Evolutionary conservation across 2,113 vertebrate species (phyloP), one percentile per base, ranked within the genome.

Genomic region (Anoplopoma fimbria): DNA sequence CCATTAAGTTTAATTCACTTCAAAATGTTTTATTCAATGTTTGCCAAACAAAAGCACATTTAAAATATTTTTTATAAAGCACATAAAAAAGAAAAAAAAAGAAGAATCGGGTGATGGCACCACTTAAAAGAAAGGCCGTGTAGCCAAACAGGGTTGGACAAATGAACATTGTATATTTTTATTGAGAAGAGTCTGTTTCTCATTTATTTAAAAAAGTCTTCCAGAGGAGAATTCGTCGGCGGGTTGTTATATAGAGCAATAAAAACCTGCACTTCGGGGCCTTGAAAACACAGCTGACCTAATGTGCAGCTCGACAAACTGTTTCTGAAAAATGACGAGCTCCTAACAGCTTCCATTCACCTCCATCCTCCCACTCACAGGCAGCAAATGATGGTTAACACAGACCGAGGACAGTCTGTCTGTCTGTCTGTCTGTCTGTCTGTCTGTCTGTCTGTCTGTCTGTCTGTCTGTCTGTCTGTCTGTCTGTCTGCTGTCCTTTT

Each of bases 331-430:
- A n/a, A 79, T 36, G 47, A 57, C 31, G 33, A 73, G 23, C 75
- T 29, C 4, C 34, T 47, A 64, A 81, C 51, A 57, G 29, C 49
- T 33, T 45, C 82, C 69, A 63, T 80, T 88, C 40, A 75, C 40
- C 49, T 55, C 17, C 2, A 38, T 75, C 34, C 23, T 65, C 33
- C 49, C 45, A 68, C 83, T 75, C 73, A 87, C 62, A 73, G 61
- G 69, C 53, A 51, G 74, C 29, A 4, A 71, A 63, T 31, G 10
- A 63, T 33, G 51, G 33, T 77, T 80, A 57, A 53, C 83, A 81
- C 77, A 77, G 63, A 57, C 69, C 73, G 68, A 69, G 79, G 77
- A 80, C 74, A 25, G 45, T 14, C 40, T 2, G 21, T 38, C 62
- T n/a, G n/a, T n/a, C n/a, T n/a, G n/a, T n/a, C n/a, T n/a, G n/a